Evolutionary conservation across 1,140 invertebrate genomes (phyloP).

Genomic region (Homarus americanus): DNA sequence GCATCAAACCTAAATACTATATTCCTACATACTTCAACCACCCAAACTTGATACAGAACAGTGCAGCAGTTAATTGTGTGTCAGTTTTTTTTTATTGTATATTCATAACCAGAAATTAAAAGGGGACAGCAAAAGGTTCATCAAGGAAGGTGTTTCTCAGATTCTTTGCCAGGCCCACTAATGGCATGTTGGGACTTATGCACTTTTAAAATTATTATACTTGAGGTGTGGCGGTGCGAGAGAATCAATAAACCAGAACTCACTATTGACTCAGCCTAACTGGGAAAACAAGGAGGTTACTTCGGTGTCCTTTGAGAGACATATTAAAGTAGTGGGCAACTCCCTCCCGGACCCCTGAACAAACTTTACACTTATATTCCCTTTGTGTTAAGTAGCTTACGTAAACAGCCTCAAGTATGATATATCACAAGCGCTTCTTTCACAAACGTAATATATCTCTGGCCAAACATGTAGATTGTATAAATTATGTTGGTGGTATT

Average conservation of each 20-base stretch:
- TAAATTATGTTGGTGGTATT: not conserved
- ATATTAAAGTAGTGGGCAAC: not conserved
- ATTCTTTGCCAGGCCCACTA: no score
- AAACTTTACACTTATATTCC: constrained; percentile 4
- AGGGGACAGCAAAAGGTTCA: no score
- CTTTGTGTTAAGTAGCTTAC: not conserved
- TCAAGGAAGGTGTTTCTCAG: no score
- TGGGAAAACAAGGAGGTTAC: not conserved
- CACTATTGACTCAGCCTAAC: not conserved
- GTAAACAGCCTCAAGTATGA: not conserved
- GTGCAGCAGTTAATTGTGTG: no score
- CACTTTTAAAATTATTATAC: not conserved
- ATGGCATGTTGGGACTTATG: not conserved
- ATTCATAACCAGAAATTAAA: no score
- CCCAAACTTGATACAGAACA: no score
- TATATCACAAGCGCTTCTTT: not conserved
- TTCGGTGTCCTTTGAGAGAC: constrained; percentile 7
- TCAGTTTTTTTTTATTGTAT: no score
- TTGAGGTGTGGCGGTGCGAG: not conserved
- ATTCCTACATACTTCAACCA: no score
- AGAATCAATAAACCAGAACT: not conserved
- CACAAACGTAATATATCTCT: not conserved
- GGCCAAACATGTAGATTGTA: not conserved
- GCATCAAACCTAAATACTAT: no score
- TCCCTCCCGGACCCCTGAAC: not conserved